Evolutionary conservation across 2,113 vertebrate genomes (phyloP).

Genomic region (Hippocampus abdominalis): DNA sequence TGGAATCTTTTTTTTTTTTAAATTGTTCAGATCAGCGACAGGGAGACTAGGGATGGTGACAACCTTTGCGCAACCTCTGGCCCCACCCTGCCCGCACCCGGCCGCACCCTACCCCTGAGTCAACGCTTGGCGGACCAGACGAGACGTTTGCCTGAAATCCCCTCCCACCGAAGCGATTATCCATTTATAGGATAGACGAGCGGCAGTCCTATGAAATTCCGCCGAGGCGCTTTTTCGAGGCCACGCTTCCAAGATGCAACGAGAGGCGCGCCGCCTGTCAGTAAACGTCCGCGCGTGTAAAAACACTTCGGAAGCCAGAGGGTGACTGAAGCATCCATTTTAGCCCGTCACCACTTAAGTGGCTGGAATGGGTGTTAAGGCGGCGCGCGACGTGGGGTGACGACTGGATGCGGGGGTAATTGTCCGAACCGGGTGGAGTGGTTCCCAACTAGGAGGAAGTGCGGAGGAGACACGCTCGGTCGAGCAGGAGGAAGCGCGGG

Average conservation of each 20-base stretch:
- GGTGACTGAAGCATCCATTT: slow-evolving; percentile 68
- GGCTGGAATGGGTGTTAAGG: slow-evolving; percentile 67
- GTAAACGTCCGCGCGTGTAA: slow-evolving; percentile 63
- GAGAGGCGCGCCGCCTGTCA: slow-evolving; percentile 60
- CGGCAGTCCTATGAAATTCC: slow-evolving; percentile 50
- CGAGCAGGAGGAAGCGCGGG: slow-evolving; percentile 57
- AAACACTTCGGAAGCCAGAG: slow-evolving; percentile 53
- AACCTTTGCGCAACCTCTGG: slow-evolving; percentile 30
- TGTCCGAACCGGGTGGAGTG: slow-evolving; percentile 69
- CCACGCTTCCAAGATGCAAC: slow-evolving; percentile 46
- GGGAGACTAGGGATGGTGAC: not conserved
- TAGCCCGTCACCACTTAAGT: slow-evolving; percentile 71
- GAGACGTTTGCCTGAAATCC: slow-evolving; percentile 15
- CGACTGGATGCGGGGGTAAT: slow-evolving; percentile 60
- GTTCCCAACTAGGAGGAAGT: slow-evolving; percentile 57
- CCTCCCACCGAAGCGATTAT: slow-evolving; percentile 24
- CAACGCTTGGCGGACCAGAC: slow-evolving; percentile 41
- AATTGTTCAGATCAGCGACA: not conserved
- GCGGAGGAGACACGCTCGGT: slow-evolving; percentile 54
- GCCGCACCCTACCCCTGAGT: slow-evolving; percentile 42
- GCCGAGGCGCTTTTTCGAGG: slow-evolving; percentile 44
- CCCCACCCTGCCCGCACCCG: slow-evolving; percentile 45
- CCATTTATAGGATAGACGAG: slow-evolving; percentile 39
- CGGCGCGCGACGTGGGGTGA: slow-evolving; percentile 33
- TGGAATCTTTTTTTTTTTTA: no score